phyloP scores from a whole-genome alignment of 2,797 vertebrate genomes.

The Pseudomugil gertrudae region DNA sequence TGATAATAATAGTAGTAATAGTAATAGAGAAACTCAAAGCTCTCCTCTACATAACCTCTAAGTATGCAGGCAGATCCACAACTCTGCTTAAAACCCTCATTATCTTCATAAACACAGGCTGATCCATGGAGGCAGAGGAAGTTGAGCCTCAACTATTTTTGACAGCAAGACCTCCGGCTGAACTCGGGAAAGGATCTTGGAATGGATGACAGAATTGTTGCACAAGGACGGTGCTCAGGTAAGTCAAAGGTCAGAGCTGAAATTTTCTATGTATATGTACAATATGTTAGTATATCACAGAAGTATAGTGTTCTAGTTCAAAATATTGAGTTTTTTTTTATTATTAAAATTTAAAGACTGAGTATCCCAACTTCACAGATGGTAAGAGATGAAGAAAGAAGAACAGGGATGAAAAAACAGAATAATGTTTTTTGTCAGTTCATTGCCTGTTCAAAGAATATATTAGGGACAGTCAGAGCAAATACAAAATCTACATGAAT shows the following conservation, averaged over 20 bases:
- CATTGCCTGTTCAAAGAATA: constrained; percentile 36
- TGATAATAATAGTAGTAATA: constrained; percentile 43
- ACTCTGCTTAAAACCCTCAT: constrained; percentile 30
- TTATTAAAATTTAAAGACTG: too few species aligned
- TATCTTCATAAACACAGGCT: constrained; percentile 2
- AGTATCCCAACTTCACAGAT: too few species aligned
- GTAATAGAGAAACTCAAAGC: constrained; percentile 16
- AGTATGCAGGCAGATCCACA: constrained; percentile 25
- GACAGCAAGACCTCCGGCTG: neutral
- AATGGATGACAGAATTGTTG: neutral
- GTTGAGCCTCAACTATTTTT: neutral
- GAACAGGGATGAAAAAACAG: constrained; percentile 6
- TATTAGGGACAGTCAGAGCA: constrained; percentile 39
- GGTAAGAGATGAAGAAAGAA: neutral
- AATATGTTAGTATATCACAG: neutral
- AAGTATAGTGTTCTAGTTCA: neutral
- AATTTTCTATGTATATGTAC: too few species aligned
- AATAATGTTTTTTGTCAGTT: neutral
- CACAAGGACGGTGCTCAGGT: neutral
- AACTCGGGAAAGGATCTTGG: neutral
- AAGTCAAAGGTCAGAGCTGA: neutral
- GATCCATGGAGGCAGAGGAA: constrained; percentile 1
- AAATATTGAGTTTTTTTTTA: neutral
- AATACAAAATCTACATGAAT: constrained; percentile 31
- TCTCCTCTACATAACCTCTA: constrained; percentile 50